Evolutionary conservation across 2,113 vertebrate genomes (phyloP).

Genomic region (Crotalus viridis): DNA sequence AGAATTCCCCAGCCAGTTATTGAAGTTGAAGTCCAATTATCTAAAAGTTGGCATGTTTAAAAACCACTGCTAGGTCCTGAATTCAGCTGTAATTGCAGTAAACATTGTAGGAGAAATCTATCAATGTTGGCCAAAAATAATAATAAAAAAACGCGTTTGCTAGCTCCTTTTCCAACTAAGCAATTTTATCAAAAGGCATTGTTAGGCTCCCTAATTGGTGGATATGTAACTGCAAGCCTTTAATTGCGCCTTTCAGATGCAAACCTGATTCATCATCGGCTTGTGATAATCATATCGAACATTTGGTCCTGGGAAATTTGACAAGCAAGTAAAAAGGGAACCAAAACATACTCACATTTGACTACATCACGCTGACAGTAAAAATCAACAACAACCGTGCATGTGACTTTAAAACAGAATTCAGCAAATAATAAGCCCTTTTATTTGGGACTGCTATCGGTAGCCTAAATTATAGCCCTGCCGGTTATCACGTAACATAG

Average conservation of each 20-base stretch:
- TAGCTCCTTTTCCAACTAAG: not conserved
- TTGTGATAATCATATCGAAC: not conserved
- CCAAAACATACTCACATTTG: not conserved
- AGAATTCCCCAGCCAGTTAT: not conserved
- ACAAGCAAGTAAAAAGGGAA: not conserved
- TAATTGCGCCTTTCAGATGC: not conserved
- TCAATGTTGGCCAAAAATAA: not conserved
- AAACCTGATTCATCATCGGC: not conserved
- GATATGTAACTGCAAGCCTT: not conserved
- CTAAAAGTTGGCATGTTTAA: not conserved
- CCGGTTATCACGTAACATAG: not conserved
- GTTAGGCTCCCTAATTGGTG: not conserved
- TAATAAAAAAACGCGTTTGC: not conserved
- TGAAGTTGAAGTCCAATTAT: not conserved
- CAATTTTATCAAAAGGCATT: not conserved
- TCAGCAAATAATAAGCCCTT: not conserved
- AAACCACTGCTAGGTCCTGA: not conserved
- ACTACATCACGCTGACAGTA: not conserved
- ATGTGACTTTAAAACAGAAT: not conserved
- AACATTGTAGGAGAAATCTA: not conserved
- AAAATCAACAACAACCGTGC: not conserved
- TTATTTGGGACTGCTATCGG: not conserved
- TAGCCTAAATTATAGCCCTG: not conserved
- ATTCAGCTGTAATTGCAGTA: not conserved
- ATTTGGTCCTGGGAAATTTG: not conserved